phyloP scores from a whole-genome alignment of 1,140 invertebrate genomes.

The Drosophila chauvacae region DNA sequence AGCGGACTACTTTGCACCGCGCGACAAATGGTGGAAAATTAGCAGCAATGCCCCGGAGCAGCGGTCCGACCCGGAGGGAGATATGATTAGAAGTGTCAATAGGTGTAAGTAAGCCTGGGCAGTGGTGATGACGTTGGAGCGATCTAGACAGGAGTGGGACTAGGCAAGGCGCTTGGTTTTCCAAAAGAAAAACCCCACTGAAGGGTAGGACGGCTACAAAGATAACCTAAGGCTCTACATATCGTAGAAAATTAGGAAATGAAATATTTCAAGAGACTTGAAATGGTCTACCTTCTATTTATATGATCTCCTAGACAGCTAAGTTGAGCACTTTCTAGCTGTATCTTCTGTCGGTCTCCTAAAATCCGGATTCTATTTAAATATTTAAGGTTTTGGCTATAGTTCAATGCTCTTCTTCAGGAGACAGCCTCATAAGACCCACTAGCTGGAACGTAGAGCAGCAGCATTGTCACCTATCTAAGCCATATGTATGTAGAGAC shows the following conservation, averaged over 20 bases:
- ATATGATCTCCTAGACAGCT: no score
- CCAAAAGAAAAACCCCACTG: neutral
- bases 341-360: neutral
- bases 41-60: conserved; percentile 23
- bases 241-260: no score
- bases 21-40: conserved; percentile 44
- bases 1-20: conserved; percentile 51
- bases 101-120: conserved; percentile 55
- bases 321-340: no score
- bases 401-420: neutral
- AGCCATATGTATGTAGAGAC: conserved; percentile 43
- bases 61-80: conserved; percentile 35
- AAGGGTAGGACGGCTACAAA: neutral
- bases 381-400: neutral
- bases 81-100: conserved; percentile 81
- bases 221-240: neutral
- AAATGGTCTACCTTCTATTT: neutral
- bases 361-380: neutral
- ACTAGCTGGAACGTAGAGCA: conserved; percentile 3
- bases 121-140: conserved; percentile 35
- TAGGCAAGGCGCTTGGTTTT: no score
- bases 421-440: conserved; percentile 10
- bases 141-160: conserved; percentile 3
- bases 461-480: conserved; percentile 7
- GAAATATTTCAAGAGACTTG: neutral